Evolutionary conservation across 2,797 vertebrate species (phyloP).

Genomic region (Pseudotriccus pelzelni): DNA sequence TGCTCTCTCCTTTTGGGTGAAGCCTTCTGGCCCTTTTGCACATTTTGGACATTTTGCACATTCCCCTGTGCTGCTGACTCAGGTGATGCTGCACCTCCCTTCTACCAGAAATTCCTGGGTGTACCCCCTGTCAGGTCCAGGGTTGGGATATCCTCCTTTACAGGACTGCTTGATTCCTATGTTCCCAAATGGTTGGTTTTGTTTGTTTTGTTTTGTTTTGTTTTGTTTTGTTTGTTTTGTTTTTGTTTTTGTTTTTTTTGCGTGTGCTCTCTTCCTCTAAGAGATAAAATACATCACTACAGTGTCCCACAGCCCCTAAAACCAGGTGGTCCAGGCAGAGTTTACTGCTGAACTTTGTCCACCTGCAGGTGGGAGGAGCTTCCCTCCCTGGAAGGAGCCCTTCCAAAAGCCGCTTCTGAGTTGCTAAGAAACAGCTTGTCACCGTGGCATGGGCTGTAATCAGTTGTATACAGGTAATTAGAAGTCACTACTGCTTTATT

Average conservation of each 20-base stretch:
- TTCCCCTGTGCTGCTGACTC: not conserved
- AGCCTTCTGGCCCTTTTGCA: not conserved
- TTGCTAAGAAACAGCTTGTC: conserved; percentile 61
- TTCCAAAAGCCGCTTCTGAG: not conserved
- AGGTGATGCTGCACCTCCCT: not conserved
- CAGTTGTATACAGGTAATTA: conserved; percentile 44
- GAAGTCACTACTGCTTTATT: conserved; percentile 20
- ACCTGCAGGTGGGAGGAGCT: not conserved
- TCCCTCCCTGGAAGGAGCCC: not conserved
- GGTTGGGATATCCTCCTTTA: not conserved
- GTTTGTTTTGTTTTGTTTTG: too few relatives aligned
- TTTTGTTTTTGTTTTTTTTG: not conserved
- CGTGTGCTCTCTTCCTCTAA: not conserved
- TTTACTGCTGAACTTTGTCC: not conserved
- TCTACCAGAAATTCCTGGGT: not conserved
- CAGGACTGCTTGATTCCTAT: not conserved
- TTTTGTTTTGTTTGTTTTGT: fast-evolving
- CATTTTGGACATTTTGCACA: not conserved
- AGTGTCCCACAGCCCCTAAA: not conserved
- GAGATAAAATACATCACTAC: not conserved
- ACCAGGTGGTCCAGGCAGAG: not conserved
- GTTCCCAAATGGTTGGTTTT: not conserved
- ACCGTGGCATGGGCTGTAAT: not conserved
- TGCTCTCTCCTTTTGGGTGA: not conserved
- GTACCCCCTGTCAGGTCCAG: not conserved